phyloP scores from a whole-genome alignment of 2,113 vertebrate genomes.

The Sardina pilchardus region DNA sequence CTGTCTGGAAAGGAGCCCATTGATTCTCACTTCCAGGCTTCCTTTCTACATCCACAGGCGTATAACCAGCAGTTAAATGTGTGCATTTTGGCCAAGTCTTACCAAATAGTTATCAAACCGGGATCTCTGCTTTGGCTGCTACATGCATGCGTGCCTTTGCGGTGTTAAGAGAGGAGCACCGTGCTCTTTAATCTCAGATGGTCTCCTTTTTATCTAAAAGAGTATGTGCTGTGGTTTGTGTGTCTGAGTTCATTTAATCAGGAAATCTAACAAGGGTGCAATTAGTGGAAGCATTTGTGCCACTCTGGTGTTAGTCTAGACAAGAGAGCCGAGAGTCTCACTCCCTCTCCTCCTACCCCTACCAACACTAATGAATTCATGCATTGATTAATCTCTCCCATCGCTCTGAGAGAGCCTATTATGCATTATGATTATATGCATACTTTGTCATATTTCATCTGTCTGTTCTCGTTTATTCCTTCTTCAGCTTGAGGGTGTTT shows the following conservation, averaged over 20 bases:
- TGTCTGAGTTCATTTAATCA: slow-evolving; percentile 1
- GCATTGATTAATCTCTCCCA: slow-evolving; percentile 4
- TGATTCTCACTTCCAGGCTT: too few species aligned
- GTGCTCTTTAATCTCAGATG: neutral
- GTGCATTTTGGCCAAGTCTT: too few species aligned
- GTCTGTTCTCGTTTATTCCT: neutral
- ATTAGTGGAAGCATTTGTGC: neutral
- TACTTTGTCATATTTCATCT: neutral
- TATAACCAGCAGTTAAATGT: too few species aligned
- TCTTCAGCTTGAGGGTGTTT: neutral
- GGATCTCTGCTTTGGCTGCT: neutral
- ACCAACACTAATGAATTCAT: neutral
- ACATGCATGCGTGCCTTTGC: neutral
- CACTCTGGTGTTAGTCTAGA: slow-evolving; percentile 13
- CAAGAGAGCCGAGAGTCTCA: neutral
- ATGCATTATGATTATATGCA: neutral
- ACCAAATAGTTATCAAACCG: neutral
- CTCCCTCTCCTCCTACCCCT: neutral
- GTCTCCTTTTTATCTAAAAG: neutral
- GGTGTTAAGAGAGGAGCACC: neutral
- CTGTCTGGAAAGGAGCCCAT: too few species aligned
- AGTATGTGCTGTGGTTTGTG: neutral
- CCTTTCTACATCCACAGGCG: too few species aligned
- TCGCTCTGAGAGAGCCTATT: neutral
- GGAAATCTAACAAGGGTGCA: neutral